Percentiles rank a stretch among this genome's conserved stretches.
Conservation (phyloP, 2,113 vertebrate species). For the Ictidomys tridecemlineatus region DNA sequence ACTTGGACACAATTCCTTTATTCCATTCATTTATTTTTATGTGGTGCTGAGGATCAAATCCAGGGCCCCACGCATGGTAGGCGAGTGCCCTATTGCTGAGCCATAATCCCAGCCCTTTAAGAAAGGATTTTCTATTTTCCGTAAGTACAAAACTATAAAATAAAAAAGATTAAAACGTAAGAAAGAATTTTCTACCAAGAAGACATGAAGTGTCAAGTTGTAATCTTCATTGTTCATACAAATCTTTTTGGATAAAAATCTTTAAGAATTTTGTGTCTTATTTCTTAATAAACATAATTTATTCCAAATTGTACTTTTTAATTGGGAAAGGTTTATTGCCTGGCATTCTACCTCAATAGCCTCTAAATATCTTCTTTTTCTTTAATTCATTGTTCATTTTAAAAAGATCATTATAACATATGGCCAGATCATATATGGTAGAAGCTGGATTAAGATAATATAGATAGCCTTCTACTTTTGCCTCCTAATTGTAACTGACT, state of each 20-base stretch:
- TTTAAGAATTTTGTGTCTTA: neutral
- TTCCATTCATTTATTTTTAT: no score
- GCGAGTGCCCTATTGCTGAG: no score
- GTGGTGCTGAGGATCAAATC: no score
- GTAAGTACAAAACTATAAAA: constrained; percentile 44
- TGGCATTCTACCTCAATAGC: neutral
- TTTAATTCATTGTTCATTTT: constrained; percentile 30
- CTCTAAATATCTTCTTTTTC: constrained; percentile 27
- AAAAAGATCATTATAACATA: neutral
- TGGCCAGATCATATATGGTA: neutral
- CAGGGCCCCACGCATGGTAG: no score
- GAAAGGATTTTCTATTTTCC: neutral
- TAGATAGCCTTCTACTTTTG: neutral
- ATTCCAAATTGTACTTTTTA: neutral
- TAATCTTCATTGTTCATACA: constrained; percentile 1
- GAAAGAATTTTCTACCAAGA: constrained; percentile 4
- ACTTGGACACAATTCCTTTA: no score
- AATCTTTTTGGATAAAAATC: constrained; percentile 11
- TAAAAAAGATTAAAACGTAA: neutral
- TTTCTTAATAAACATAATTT: neutral
- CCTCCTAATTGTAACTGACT: neutral
- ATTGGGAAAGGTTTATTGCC: neutral
- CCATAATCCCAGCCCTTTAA: no score
- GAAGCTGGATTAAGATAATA: neutral
- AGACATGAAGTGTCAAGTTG: neutral